Conservation (phyloP, 2,888 invertebrate species). For the Cylloceria caligata region DNA sequence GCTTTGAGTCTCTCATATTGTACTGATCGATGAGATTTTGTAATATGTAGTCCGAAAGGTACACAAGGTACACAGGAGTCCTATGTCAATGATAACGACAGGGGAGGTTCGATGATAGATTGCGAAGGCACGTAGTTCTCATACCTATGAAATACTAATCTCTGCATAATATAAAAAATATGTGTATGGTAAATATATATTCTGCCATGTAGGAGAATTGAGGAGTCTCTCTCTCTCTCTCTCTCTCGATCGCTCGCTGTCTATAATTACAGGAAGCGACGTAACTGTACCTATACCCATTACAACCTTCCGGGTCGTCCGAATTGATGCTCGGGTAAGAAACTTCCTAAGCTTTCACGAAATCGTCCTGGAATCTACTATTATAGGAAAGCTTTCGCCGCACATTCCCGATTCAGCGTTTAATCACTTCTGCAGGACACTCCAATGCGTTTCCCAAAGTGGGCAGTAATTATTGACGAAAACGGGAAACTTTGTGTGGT, state of each 20-base stretch:
- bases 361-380: slow-evolving; percentile 17
- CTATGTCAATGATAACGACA: too few relatives aligned
- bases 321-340: slow-evolving; percentile 32
- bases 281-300: slow-evolving; percentile 18
- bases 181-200: too few relatives aligned
- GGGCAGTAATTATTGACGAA: slow-evolving; percentile 13
- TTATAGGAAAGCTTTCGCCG: slow-evolving; percentile 29
- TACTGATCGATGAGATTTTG: too few relatives aligned
- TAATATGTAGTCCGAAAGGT: too few relatives aligned
- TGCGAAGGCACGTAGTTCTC: too few relatives aligned
- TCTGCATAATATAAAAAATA: too few relatives aligned
- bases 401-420: slow-evolving; percentile 14
- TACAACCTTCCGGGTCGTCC: neutral
- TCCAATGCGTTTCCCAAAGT: slow-evolving; percentile 14
- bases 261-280: slow-evolving; percentile 34
- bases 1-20: too few relatives aligned
- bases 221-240: neutral
- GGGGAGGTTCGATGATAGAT: too few relatives aligned
- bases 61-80: too few relatives aligned
- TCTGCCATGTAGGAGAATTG: too few relatives aligned
- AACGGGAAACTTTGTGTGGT: slow-evolving; percentile 25
- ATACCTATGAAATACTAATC: too few relatives aligned
- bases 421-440: slow-evolving; percentile 23
- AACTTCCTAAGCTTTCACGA: slow-evolving; percentile 40
- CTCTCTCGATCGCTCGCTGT: slow-evolving; percentile 15